Conservation (phyloP, 1,140 invertebrate species). For the Drosophila orena region DNA sequence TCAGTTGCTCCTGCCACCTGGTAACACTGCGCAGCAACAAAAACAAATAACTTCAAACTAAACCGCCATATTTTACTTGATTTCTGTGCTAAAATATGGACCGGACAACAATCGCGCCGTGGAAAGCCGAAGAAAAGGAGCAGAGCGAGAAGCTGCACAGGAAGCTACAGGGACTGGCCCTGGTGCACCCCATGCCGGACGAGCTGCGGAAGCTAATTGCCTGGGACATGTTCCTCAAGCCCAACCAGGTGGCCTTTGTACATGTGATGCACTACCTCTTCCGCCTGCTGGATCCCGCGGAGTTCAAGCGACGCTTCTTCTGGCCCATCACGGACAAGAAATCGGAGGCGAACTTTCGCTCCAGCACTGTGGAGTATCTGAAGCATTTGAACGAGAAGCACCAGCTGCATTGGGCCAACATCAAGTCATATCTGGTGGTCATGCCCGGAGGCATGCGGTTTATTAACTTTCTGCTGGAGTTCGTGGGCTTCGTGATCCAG, state of each 20-base stretch:
- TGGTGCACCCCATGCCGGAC: conserved; percentile 64
- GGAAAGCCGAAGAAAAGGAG: conserved; percentile 80
- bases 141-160: conserved; percentile 66
- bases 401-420: conserved; percentile 69
- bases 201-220: conserved; percentile 64
- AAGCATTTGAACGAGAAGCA: conserved; percentile 79
- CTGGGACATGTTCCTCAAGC: conserved; percentile 86
- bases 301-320: conserved; percentile 84
- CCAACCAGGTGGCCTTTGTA: conserved; percentile 85
- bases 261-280: conserved; percentile 85
- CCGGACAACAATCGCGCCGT: conserved; percentile 69
- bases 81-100: conserved; percentile 55
- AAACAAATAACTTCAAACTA: conserved; percentile 24
- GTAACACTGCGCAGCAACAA: conserved; percentile 2
- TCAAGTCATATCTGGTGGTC: conserved; percentile 78
- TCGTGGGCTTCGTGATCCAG: conserved; percentile 67
- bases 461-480: conserved; percentile 72
- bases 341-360: conserved; percentile 85
- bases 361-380: conserved; percentile 74
- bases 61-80: conserved; percentile 32
- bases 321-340: conserved; percentile 86
- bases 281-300: conserved; percentile 83
- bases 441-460: conserved; percentile 84
- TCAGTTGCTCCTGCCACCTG: background rate
- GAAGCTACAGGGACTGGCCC: conserved; percentile 57